Conservation (phyloP, 1,140 invertebrate genomes). For the Gryllus bimaculatus region DNA sequence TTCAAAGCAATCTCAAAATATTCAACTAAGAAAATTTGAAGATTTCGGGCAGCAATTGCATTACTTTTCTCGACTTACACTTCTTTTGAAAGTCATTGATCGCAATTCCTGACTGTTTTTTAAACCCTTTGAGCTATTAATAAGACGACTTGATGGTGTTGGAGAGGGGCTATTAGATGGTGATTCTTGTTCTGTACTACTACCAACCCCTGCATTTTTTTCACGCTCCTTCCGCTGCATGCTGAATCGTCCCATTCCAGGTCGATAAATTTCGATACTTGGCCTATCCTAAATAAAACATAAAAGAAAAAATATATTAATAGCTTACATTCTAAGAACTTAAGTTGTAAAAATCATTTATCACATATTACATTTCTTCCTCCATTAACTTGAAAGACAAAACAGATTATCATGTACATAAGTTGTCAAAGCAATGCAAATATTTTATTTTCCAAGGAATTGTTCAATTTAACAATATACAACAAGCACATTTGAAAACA, state of each 20-base stretch:
- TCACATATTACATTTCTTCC: slow-evolving; percentile 15
- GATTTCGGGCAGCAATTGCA: too few relatives aligned
- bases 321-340: slow-evolving; percentile 12
- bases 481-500: too few relatives aligned
- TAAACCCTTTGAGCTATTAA: not conserved
- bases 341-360: not conserved
- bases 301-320: slow-evolving; percentile 15
- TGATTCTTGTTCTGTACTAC: slow-evolving; percentile 18
- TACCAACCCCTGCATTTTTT: slow-evolving; percentile 28
- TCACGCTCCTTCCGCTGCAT: slow-evolving; percentile 53
- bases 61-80: slow-evolving; percentile 20
- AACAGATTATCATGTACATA: too few relatives aligned
- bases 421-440: too few relatives aligned
- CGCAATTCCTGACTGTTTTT: slow-evolving; percentile 8
- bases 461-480: too few relatives aligned
- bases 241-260: slow-evolving; percentile 62
- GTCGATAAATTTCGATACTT: slow-evolving; percentile 59
- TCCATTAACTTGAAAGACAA: slow-evolving; percentile 20
- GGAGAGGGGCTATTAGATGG: slow-evolving; percentile 18
- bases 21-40: too few relatives aligned
- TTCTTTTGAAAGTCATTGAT: slow-evolving; percentile 18
- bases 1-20: too few relatives aligned
- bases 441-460: too few relatives aligned
- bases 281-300: slow-evolving; percentile 50
- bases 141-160: slow-evolving; percentile 10